Conservation (phyloP, 2,888 invertebrate species). For the Tetanocera ferruginea region DNA sequence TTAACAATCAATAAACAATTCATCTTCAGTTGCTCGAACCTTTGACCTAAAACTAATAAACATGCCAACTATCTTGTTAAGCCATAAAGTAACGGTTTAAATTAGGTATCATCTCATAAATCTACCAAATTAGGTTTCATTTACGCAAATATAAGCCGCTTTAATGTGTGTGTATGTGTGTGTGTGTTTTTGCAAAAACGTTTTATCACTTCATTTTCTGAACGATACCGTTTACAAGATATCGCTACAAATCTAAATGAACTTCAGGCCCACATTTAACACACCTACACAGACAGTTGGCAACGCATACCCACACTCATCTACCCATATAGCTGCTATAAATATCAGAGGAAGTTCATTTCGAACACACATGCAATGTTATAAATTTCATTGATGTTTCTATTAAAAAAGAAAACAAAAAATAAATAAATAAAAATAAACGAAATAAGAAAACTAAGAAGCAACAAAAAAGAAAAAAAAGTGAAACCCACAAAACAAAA, state of each 20-base stretch:
- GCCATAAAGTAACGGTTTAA: too few species aligned
- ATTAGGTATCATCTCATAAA: too few species aligned
- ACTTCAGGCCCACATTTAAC: neutral
- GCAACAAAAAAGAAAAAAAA: neutral
- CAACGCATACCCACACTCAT: neutral
- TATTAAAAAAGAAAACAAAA: conserved; percentile 52
- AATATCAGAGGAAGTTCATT: conserved; percentile 30
- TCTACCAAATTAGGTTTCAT: neutral
- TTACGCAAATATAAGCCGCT: conserved; percentile 10
- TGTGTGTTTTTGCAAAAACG: neutral
- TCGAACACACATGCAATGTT: conserved; percentile 57
- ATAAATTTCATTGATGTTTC: conserved; percentile 66
- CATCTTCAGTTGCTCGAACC: too few species aligned
- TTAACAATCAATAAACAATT: too few species aligned
- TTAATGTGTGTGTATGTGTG: neutral
- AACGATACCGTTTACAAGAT: conserved; percentile 27
- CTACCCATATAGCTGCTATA: neutral
- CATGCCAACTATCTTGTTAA: too few species aligned
- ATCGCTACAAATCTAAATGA: conserved; percentile 27
- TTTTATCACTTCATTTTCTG: conserved; percentile 33
- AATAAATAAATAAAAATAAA: conserved; percentile 8
- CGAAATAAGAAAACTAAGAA: neutral
- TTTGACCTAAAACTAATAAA: too few species aligned
- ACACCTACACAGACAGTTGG: neutral
- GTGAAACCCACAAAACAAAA: neutral